Evolutionary conservation across 1,140 invertebrate genomes (phyloP).

Genomic region (Drosophila persimilis): DNA sequence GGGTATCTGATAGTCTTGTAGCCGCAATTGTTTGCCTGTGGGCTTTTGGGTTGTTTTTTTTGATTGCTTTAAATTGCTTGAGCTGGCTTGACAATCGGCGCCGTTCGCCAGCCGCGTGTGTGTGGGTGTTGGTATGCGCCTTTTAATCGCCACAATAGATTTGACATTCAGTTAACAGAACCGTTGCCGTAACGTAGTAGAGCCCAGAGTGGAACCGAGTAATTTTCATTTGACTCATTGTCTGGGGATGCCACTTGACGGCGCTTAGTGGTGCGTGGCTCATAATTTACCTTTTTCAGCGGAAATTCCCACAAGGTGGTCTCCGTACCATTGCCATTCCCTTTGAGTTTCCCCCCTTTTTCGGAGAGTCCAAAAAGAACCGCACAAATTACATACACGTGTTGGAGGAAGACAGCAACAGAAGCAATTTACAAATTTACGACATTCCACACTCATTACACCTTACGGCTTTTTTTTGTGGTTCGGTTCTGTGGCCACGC

Average conservation of each 20-base stretch:
- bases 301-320: slow-evolving; percentile 69
- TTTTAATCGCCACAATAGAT: slow-evolving; percentile 73
- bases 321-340: neutral
- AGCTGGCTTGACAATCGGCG: slow-evolving; percentile 36
- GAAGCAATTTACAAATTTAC: slow-evolving; percentile 79
- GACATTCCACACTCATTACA: slow-evolving; percentile 79
- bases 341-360: neutral
- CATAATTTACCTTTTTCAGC: slow-evolving; percentile 64
- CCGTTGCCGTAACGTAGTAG: neutral
- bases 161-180: slow-evolving; percentile 77
- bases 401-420: slow-evolving; percentile 47
- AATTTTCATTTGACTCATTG: slow-evolving; percentile 31
- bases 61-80: slow-evolving; percentile 68
- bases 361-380: slow-evolving; percentile 11
- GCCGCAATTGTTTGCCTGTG: slow-evolving; percentile 6
- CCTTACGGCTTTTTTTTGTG: slow-evolving; percentile 48
- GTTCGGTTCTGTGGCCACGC: slow-evolving; percentile 30
- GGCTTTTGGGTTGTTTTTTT: slow-evolving; percentile 21
- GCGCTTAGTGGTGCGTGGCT: slow-evolving; percentile 59
- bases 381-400: slow-evolving; percentile 62
- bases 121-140: slow-evolving; percentile 15
- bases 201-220: slow-evolving; percentile 8
- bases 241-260: slow-evolving; percentile 21
- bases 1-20: slow-evolving; percentile 10
- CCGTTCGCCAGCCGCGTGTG: slow-evolving; percentile 1